Conservation (phyloP, 1,140 invertebrate species). For the Diplogasteroides magnus region DNA sequence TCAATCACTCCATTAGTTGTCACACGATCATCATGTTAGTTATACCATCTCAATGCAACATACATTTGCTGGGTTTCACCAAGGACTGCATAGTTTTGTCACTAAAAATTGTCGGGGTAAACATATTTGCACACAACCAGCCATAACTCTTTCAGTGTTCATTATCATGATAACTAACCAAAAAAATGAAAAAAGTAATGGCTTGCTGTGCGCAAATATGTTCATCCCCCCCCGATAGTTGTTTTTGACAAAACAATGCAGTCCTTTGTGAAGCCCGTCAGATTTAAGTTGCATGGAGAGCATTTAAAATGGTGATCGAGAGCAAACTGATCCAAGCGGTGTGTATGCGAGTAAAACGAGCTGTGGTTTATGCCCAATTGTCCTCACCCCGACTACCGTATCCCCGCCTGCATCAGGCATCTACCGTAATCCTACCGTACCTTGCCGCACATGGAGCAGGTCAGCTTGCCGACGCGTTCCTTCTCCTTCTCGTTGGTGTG, state of each 20-base stretch:
- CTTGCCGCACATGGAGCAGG: slow-evolving; percentile 21
- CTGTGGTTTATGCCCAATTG: neutral
- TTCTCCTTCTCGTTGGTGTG: slow-evolving; percentile 8
- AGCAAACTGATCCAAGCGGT: no score
- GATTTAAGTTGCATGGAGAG: no score
- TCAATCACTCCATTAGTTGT: no score
- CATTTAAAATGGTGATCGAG: neutral
- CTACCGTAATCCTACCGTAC: slow-evolving; percentile 1
- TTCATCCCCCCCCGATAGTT: no score
- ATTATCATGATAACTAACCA: neutral
- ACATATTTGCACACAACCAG: neutral
- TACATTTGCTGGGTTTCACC: no score
- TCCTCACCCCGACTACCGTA: neutral
- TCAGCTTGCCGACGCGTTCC: slow-evolving; percentile 6
- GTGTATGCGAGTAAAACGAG: neutral
- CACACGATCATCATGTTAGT: no score
- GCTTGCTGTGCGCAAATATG: no score
- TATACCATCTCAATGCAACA: no score
- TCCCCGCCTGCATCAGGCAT: neutral
- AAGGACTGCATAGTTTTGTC: neutral
- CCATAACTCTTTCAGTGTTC: neutral
- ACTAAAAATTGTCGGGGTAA: neutral
- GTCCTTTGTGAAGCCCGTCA: no score
- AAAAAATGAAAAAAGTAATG: no score
- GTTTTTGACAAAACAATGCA: no score